A percentile compares a stretch with the other conserved stretches of the same genome.
Evolutionary conservation across 53 echinoderm and acorn worm species (phyloP).

Genomic region (Zoroaster sp.): DNA sequence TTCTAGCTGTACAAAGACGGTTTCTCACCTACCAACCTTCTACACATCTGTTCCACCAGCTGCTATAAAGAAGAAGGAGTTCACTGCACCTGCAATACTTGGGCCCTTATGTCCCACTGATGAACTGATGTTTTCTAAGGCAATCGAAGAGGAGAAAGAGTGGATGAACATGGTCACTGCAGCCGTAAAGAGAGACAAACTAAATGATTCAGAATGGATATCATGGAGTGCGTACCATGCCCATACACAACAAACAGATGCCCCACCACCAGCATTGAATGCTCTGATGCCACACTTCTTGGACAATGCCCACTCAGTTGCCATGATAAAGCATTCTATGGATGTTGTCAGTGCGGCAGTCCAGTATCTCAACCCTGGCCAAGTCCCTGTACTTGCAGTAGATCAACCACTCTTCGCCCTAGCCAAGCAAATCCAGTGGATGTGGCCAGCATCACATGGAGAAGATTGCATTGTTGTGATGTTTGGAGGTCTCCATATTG

Average conservation of each 20-base stretch:
- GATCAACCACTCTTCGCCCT: constrained; percentile 20
- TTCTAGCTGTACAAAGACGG: background rate
- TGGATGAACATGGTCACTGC: constrained; percentile 1
- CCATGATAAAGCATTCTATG: constrained; percentile 47
- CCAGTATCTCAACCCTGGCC: constrained; percentile 22
- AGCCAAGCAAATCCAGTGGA: constrained; percentile 38
- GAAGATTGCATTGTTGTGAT: background rate
- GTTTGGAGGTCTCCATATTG: background rate
- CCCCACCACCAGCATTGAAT: constrained; percentile 30
- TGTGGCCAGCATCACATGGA: background rate
- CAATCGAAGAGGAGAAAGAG: background rate
- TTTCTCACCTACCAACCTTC: background rate
- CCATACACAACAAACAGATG: background rate
- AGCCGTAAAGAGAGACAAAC: background rate
- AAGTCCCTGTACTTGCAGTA: background rate
- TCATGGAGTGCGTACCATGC: constrained; percentile 32
- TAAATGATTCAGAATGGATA: background rate
- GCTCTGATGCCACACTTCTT: constrained; percentile 3
- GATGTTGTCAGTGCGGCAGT: background rate
- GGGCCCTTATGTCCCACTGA: background rate
- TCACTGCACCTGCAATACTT: background rate
- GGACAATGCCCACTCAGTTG: constrained; percentile 36
- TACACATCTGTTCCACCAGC: constrained; percentile 50
- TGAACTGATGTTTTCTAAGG: background rate
- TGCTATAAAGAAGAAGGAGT: constrained; percentile 16